These are phyloP conservation scores for Andrena chrysosceles DNA, from an alignment of 2,888 invertebrate species.

Conservation along the genomic window DNA sequence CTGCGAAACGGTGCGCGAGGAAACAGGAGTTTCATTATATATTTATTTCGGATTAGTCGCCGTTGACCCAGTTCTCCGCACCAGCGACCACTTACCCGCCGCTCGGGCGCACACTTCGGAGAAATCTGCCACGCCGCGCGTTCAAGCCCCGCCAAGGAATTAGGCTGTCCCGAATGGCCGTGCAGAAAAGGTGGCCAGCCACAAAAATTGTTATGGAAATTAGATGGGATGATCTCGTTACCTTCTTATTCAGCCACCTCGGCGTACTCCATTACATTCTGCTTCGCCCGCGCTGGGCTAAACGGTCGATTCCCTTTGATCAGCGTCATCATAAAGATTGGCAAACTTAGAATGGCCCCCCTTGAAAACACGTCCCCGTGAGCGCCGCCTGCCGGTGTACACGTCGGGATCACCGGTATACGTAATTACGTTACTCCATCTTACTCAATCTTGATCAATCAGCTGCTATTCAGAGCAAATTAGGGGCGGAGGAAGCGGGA, in stretches of 20 bases:
- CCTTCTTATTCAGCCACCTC: constrained; percentile 10
- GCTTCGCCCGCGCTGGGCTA: background rate
- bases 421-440: constrained; percentile 68
- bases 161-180: constrained; percentile 25
- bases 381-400: constrained; percentile 16
- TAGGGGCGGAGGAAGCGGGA: constrained; percentile 54
- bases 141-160: constrained; percentile 33
- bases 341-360: constrained; percentile 31
- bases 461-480: constrained; percentile 72
- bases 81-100: constrained; percentile 40
- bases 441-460: constrained; percentile 74
- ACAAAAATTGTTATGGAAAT: constrained; percentile 26
- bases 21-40: constrained; percentile 25
- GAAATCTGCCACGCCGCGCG: constrained; percentile 43
- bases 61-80: constrained; percentile 41
- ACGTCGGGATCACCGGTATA: constrained; percentile 56
- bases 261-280: background rate
- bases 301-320: constrained; percentile 36
- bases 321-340: constrained; percentile 23
- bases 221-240: constrained; percentile 14
- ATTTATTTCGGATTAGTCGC: constrained; percentile 61
- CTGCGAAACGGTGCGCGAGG: background rate
- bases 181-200: constrained; percentile 5
- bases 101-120: constrained; percentile 21
- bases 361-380: constrained; percentile 46